A percentile compares a stretch with the other conserved stretches of the same genome.
Conservation (phyloP, 2,797 vertebrate genomes). For the Brachyalestes nurse region DNA sequence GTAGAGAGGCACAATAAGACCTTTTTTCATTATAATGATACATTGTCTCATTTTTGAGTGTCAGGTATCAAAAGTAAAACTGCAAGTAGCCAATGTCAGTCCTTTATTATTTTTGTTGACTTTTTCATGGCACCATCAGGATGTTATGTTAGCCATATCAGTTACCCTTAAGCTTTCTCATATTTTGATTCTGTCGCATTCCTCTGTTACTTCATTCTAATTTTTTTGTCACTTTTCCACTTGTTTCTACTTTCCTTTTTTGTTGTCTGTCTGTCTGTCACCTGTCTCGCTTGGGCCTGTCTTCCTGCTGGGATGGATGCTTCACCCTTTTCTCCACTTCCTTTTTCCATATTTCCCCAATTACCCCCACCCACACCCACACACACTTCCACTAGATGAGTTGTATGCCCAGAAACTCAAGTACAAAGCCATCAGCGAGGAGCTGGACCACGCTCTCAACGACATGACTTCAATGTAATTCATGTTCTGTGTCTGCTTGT, state of each 20-base stretch:
- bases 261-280: conserved; percentile 53
- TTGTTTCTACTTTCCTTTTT: conserved; percentile 29
- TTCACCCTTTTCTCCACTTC: conserved; percentile 66
- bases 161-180: not conserved
- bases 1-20: not conserved
- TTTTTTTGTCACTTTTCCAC: conserved; percentile 48
- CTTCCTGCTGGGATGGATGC: conserved; percentile 63
- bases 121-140: too few species aligned
- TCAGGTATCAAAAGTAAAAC: not conserved
- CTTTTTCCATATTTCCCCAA: conserved; percentile 62
- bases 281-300: conserved; percentile 40
- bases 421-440: conserved; percentile 99
- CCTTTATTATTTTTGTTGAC: too few species aligned
- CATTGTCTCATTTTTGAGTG: not conserved
- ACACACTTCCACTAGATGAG: conserved; percentile 85
- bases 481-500: conserved; percentile 66
- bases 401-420: conserved; percentile 98
- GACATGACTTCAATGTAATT: conserved; percentile 99
- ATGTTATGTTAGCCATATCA: not conserved
- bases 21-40: not conserved
- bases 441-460: conserved; percentile 98
- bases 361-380: conserved; percentile 57
- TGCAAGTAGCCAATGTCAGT: not conserved
- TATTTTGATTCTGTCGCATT: conserved; percentile 54
- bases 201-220: conserved; percentile 49